Evolutionary conservation across 2,888 invertebrate genomes (phyloP), one percentile per base, ranked within the genome.

Genomic region (Parthenolecanium corni): DNA sequence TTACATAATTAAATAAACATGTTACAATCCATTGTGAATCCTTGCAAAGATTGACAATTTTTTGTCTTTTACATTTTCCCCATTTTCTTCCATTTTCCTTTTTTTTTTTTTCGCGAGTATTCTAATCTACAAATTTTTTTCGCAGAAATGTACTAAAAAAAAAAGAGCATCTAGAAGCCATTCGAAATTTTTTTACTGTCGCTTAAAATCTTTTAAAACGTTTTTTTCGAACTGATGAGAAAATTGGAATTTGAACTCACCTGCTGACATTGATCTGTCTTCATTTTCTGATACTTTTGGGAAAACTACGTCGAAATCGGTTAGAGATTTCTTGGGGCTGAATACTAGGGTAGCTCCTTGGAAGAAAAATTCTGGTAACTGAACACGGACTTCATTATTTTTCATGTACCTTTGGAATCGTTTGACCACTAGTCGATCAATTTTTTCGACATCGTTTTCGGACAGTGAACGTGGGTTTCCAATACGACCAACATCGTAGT

Each of bases 351-450:
- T 79, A 53, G 84, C 82, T 67, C 77, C 77, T 69, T 83, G 82
- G 73, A 86, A 83, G 63, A 85, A 71, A 69, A 82, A 80, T 73
- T 84, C 81, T 0, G 89, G 89, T 69, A 89, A 73, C 69, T 82
- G 80, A 68, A 88, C 72, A 65, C 79, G 80, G 73, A 89, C 81
- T 72, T 87, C 85, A 72, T 87, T 83, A n/a, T 79, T 81, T 72
- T 82, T 81, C 65, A 89, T 71, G 68, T 87, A 80, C 25, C 52
- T 23, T 46, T 63, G 44, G 47, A 63, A 54, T 44, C 63, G 52
- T 46, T 63, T 63, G 11, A 63, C 52, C 0, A 63, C 44, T 21
- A 47, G 12, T 12, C 47, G 42, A 21, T 63, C 63, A 16, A 63
- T 52, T 63, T 53, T 63, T 11, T 42, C 63, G 44, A 53, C 53